Evolutionary conservation across 2,113 vertebrate genomes (phyloP).

Genomic region (Tenebrosternarchus preto): DNA sequence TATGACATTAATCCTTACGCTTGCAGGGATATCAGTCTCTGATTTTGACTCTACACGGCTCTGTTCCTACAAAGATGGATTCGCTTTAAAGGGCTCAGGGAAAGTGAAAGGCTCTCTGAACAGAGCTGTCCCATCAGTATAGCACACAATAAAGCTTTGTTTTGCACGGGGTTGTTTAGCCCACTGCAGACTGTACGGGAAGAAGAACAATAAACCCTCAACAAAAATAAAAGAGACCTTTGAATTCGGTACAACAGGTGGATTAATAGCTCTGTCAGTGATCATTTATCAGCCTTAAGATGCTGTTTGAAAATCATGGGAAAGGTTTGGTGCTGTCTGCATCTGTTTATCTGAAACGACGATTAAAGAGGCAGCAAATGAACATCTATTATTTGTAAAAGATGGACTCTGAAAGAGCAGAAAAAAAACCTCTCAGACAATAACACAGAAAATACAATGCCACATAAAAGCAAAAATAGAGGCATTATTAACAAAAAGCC

Average conservation of each 20-base stretch:
- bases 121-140: constrained; percentile 29
- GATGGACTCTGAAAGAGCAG: constrained; percentile 18
- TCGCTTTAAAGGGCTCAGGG: constrained; percentile 22
- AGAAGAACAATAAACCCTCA: constrained; percentile 31
- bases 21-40: constrained; percentile 51
- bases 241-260: constrained; percentile 38
- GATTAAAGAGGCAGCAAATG: constrained; percentile 29
- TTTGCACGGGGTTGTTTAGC: constrained; percentile 11
- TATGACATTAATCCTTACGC: constrained; percentile 60
- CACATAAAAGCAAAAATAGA: constrained; percentile 59
- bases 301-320: constrained; percentile 28
- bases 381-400: constrained; percentile 34
- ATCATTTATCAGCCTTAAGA: constrained; percentile 37
- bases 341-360: constrained; percentile 38
- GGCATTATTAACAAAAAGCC: constrained; percentile 61
- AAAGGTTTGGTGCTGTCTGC: constrained; percentile 17
- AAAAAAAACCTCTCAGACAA: background rate
- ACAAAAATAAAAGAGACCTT: constrained; percentile 33
- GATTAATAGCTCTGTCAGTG: constrained; percentile 36
- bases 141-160: constrained; percentile 24
- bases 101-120: constrained; percentile 35
- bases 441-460: constrained; percentile 59
- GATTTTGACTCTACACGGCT: constrained; percentile 44
- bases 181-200: constrained; percentile 9
- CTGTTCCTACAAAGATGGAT: constrained; percentile 39